A percentile compares a stretch with the other conserved stretches of the same genome.
phyloP scores from a whole-genome alignment of 2,797 vertebrate genomes.

The Falco rusticolus region DNA sequence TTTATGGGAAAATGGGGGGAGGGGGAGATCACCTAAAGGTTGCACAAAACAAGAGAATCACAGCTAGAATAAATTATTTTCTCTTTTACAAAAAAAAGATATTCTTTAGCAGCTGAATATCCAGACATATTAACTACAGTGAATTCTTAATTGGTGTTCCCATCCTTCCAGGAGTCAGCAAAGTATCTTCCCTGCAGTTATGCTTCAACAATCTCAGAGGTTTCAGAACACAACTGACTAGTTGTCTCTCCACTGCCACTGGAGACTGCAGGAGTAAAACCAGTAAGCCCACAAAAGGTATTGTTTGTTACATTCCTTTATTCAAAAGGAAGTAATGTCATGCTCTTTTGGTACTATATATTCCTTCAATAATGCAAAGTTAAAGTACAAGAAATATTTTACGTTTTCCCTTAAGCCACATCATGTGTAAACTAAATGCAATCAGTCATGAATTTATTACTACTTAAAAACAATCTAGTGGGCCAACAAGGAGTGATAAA shows the following conservation, averaged over 20 bases:
- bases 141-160: constrained; percentile 1
- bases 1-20: background rate
- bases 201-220: background rate
- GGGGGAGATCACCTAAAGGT: background rate
- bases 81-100: background rate
- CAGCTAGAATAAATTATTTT: background rate
- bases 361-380: background rate
- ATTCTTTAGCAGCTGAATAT: background rate
- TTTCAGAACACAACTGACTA: background rate
- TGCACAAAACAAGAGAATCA: background rate
- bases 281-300: background rate
- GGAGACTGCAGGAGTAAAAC: background rate
- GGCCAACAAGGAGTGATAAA: background rate
- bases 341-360: background rate
- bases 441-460: background rate
- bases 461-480: background rate
- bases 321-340: background rate
- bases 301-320: background rate
- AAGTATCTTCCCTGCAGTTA: constrained; percentile 15
- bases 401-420: background rate
- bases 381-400: background rate
- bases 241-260: background rate
- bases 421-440: background rate
- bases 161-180: background rate
- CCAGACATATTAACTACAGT: background rate